Conservation (phyloP, 2,797 vertebrate genomes). For the Smutsia gigantea region DNA sequence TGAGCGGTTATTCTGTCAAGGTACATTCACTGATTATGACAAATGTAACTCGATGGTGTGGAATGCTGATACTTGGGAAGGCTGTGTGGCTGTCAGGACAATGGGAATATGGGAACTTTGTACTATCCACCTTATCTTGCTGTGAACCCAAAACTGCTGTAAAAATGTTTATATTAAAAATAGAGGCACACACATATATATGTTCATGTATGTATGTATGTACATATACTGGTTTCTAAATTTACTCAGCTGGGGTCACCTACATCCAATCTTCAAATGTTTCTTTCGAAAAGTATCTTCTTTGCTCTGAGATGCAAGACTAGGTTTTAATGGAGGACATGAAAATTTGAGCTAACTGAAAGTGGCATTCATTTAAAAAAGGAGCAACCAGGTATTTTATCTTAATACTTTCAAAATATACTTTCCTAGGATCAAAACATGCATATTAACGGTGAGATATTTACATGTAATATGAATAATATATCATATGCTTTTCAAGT, state of each 20-base stretch:
- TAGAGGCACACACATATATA: neutral
- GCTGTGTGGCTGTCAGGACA: neutral
- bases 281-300: neutral
- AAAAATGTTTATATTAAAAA: neutral
- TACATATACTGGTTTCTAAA: neutral
- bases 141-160: neutral
- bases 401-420: slow-evolving; percentile 17
- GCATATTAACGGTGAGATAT: neutral
- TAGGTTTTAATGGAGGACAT: neutral
- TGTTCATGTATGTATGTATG: neutral
- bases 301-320: neutral
- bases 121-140: neutral
- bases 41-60: neutral
- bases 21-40: neutral
- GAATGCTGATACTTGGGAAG: neutral
- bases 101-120: neutral
- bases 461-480: neutral
- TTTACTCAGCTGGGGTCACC: neutral
- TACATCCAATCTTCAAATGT: neutral
- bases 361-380: neutral
- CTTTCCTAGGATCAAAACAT: neutral
- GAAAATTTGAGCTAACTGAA: neutral
- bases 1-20: neutral
- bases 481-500: slow-evolving; percentile 6
- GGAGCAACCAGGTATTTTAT: neutral